Conservation (phyloP, 2,113 vertebrate species). For the Daboia siamensis region DNA sequence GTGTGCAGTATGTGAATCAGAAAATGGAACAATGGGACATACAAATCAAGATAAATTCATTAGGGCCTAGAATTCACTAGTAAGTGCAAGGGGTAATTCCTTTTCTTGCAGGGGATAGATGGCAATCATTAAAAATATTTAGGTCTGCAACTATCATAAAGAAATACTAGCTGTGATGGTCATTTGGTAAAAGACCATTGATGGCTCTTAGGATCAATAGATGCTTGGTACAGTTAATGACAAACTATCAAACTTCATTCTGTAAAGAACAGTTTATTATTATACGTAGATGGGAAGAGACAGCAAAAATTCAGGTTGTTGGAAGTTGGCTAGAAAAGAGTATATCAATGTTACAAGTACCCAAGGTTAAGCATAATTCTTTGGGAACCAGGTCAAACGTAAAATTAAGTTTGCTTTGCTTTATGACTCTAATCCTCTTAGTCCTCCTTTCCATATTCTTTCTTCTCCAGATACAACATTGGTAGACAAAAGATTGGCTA, state of each 20-base stretch:
- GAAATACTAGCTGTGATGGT: not conserved
- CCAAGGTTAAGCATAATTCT: not conserved
- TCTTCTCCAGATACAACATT: not conserved
- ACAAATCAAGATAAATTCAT: not conserved
- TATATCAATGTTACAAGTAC: not conserved
- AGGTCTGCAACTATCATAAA: not conserved
- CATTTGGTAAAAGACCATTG: not conserved
- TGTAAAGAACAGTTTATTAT: not conserved
- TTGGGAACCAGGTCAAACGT: no score
- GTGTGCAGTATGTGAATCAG: not conserved
- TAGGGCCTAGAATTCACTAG: not conserved
- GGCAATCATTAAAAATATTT: no score
- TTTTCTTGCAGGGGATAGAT: not conserved
- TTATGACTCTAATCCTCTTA: not conserved
- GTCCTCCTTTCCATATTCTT: not conserved
- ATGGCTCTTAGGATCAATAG: slow-evolving; percentile 18
- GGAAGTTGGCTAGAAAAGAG: not conserved
- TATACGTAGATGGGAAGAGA: not conserved
- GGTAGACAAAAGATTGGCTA: not conserved
- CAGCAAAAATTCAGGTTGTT: not conserved
- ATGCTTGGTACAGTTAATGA: not conserved
- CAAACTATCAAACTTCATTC: not conserved
- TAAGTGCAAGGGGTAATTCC: not conserved
- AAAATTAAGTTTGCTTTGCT: not conserved
- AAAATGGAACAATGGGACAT: not conserved